Percentiles rank a stretch among this genome's conserved stretches.
Evolutionary conservation across 2,797 vertebrate genomes (phyloP).

Genomic region (Falco peregrinus): DNA sequence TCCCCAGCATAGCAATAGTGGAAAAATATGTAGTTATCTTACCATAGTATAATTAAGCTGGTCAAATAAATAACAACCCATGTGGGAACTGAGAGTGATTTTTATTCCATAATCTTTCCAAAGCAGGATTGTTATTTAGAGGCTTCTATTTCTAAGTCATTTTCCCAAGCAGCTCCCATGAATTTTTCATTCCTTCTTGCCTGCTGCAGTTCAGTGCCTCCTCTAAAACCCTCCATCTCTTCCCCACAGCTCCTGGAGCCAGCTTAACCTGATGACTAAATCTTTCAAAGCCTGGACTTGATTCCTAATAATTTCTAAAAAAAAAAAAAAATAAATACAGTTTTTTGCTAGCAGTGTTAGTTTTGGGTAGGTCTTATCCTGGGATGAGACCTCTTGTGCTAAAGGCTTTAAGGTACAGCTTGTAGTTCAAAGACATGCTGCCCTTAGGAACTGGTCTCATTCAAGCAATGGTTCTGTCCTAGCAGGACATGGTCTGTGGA

Average conservation of each 20-base stretch:
- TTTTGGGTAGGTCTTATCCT: not conserved
- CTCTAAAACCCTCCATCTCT: not conserved
- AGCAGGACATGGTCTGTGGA: not conserved
- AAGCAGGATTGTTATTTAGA: not conserved
- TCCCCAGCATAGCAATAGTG: not conserved
- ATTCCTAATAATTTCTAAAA: not conserved
- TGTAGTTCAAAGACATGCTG: not conserved
- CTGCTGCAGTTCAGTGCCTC: not conserved
- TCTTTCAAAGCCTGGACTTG: not conserved
- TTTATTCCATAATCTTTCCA: not conserved
- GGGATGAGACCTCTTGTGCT: not conserved
- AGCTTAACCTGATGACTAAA: not conserved
- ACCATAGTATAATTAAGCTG: not conserved
- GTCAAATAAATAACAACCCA: not conserved
- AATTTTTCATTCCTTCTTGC: not conserved
- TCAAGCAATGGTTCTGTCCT: not conserved
- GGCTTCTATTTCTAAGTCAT: not conserved
- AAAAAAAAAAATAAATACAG: not conserved
- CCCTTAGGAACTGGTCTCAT: not conserved
- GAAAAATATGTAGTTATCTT: not conserved
- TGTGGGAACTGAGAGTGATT: not conserved
- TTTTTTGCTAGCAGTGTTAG: rapidly evolving
- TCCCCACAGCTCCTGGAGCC: not conserved
- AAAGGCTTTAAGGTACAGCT: not conserved
- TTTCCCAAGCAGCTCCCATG: not conserved